Evolutionary conservation across 2,113 vertebrate genomes (phyloP).

Genomic region (Corythornis cristatus): DNA sequence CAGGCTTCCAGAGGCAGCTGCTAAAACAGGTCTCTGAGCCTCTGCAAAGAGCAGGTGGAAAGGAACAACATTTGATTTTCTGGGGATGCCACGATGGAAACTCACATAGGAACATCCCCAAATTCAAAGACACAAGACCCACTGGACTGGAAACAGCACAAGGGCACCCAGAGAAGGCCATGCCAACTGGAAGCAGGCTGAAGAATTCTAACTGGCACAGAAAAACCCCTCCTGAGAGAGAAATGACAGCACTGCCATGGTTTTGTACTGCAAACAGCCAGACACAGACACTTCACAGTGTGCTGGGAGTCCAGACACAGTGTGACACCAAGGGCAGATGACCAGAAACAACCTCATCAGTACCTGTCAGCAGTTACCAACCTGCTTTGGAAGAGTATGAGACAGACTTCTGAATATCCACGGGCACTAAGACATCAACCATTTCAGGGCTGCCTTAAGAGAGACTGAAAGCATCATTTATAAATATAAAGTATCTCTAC

Average conservation of each 20-base stretch:
- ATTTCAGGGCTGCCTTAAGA: neutral
- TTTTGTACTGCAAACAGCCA: neutral
- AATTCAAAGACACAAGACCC: neutral
- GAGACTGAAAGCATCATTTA: neutral
- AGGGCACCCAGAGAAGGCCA: neutral
- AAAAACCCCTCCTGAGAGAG: neutral
- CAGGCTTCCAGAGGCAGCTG: neutral
- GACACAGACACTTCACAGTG: neutral
- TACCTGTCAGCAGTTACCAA: neutral
- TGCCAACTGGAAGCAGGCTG: neutral
- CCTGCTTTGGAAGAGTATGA: neutral
- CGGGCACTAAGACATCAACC: neutral
- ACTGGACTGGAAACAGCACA: neutral
- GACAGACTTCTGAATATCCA: neutral
- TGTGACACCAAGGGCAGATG: neutral
- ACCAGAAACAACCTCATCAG: neutral
- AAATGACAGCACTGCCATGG: rapidly evolving
- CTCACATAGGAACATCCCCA: rapidly evolving
- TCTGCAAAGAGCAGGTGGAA: neutral
- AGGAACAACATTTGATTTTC: neutral
- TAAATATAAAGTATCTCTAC: neutral
- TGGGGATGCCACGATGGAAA: rapidly evolving
- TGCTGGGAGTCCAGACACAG: too few species aligned
- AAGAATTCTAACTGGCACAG: neutral
- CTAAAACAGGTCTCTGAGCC: neutral